phyloP scores from a whole-genome alignment of 2,888 invertebrate species.

The Lepas anatifera region DNA sequence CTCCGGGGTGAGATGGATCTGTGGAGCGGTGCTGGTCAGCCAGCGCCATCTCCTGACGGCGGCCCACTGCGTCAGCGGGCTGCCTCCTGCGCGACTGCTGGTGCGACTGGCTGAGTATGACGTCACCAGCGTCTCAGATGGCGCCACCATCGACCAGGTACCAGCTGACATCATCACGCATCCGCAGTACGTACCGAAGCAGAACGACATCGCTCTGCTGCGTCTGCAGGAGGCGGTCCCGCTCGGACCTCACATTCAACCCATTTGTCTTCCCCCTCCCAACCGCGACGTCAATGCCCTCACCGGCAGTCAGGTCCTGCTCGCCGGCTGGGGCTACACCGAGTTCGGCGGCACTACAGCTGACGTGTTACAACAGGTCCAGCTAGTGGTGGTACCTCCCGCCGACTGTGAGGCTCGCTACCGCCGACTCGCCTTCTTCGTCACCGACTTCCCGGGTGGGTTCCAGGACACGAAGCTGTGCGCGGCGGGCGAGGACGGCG shows the following conservation, averaged over 20 bases:
- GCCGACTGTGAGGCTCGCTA: slow-evolving; percentile 18
- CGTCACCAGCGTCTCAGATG: neutral
- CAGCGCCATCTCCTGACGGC: slow-evolving; percentile 28
- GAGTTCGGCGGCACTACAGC: slow-evolving; percentile 29
- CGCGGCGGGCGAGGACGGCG: slow-evolving; percentile 16
- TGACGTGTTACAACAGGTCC: slow-evolving; percentile 43
- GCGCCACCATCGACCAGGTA: neutral
- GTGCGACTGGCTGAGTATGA: neutral
- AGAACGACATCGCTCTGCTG: slow-evolving; percentile 41
- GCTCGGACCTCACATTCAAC: slow-evolving; percentile 46
- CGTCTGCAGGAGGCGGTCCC: slow-evolving; percentile 28
- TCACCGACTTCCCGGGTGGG: slow-evolving; percentile 17
- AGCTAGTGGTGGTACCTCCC: slow-evolving; percentile 26
- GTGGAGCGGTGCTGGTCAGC: slow-evolving; percentile 33
- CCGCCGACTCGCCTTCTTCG: slow-evolving; percentile 20
- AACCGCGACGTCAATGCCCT: no score
- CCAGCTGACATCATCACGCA: neutral
- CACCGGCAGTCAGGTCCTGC: slow-evolving; percentile 28
- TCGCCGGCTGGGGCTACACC: slow-evolving; percentile 26
- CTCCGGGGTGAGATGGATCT: slow-evolving; percentile 40
- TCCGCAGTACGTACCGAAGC: neutral
- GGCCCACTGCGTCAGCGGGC: slow-evolving; percentile 25
- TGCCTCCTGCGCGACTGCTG: slow-evolving; percentile 33
- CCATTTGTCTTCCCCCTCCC: slow-evolving; percentile 59
- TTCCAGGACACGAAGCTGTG: slow-evolving; percentile 15